These are phyloP conservation scores for Cetonia aurata DNA, from an alignment of 2,888 invertebrate genomes.

Conservation along the genomic window DNA sequence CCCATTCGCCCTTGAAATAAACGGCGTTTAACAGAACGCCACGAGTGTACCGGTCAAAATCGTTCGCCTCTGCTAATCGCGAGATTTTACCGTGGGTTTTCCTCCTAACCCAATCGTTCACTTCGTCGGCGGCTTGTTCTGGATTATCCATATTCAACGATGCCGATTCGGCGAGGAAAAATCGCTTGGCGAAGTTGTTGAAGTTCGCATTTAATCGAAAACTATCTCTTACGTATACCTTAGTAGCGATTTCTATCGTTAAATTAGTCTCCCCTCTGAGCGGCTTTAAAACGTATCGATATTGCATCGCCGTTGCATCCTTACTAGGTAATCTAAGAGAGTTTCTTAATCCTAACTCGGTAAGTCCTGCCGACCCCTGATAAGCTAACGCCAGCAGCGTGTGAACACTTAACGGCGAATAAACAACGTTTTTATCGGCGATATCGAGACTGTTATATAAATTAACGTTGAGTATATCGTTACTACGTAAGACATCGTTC, in stretches of 20 bases:
- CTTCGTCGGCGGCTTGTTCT: constrained; percentile 68
- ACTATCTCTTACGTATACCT: constrained; percentile 69
- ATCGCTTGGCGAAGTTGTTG: constrained; percentile 70
- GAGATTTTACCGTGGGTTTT: constrained; percentile 87
- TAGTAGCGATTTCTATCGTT: constrained; percentile 10
- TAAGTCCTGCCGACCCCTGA: not conserved
- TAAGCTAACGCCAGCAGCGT: not conserved
- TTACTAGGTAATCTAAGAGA: not conserved
- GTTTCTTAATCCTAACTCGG: not conserved
- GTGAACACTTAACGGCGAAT: constrained; percentile 7
- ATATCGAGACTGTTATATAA: not conserved
- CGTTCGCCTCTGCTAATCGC: constrained; percentile 76
- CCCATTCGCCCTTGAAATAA: constrained; percentile 88
- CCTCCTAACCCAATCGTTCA: constrained; percentile 85
- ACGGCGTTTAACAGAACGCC: constrained; percentile 86
- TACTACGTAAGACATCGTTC: constrained; percentile 1
- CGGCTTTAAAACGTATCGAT: not conserved
- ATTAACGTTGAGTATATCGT: not conserved
- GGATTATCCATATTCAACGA: constrained; percentile 71
- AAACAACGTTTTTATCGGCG: not conserved
- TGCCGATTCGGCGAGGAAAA: constrained; percentile 76
- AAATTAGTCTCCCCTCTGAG: not conserved
- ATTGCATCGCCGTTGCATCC: not conserved
- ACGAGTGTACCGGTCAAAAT: constrained; percentile 71
- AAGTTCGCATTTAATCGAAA: constrained; percentile 70